Evolutionary conservation across 2,888 invertebrate species (phyloP).

Genomic region (Odontomyia ornata): DNA sequence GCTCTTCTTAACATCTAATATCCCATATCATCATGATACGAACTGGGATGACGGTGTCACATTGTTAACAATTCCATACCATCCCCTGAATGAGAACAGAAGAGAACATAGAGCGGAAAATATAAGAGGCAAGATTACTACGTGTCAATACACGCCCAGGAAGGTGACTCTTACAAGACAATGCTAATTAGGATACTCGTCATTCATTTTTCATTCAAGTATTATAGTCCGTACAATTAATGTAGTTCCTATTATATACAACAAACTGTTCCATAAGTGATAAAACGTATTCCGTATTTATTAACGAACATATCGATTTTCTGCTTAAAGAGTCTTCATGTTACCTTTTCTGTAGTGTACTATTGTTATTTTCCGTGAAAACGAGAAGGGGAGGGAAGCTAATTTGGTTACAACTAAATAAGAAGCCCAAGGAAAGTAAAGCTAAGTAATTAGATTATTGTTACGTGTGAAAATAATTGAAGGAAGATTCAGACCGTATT

Average conservation of each 20-base stretch:
- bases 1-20: not conserved
- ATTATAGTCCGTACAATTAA: not conserved
- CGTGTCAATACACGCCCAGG: conserved; percentile 44
- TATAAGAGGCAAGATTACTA: conserved; percentile 18
- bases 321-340: not conserved
- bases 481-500: not conserved
- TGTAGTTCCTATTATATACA: not conserved
- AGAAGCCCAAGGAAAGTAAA: conserved; percentile 32
- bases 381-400: too few relatives aligned
- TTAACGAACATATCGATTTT: conserved; percentile 23
- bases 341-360: not conserved
- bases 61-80: not conserved
- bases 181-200: conserved; percentile 43
- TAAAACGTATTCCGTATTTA: not conserved
- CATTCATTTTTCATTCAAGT: not conserved
- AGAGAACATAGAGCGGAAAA: not conserved
- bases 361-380: too few relatives aligned
- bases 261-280: not conserved
- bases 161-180: conserved; percentile 45
- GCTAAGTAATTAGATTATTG: conserved; percentile 36
- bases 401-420: not conserved
- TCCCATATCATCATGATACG: not conserved
- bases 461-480: conserved; percentile 36
- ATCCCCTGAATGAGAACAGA: not conserved
- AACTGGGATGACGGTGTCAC: not conserved